Evolutionary conservation across 2,113 vertebrate genomes (phyloP), one percentile per base, ranked within the genome.

Genomic region (Thermophis baileyi): DNA sequence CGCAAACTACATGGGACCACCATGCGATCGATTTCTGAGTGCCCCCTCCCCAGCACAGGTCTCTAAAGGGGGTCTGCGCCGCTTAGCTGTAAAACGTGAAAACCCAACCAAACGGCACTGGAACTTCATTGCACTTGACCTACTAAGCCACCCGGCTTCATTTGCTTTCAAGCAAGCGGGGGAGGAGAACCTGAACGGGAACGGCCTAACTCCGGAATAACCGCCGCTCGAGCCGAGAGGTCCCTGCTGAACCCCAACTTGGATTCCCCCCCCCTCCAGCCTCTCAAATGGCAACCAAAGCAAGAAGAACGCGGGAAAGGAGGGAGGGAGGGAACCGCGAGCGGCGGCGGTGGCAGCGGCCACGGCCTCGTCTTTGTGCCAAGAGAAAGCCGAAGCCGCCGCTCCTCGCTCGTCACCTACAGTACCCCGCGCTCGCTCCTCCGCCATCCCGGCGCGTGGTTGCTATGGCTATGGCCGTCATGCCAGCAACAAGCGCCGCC

Each of bases 401-500:
- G 24, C 46, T 24, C 18, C 89, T 46, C 18, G 27, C 89, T 20
- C 27, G n/a, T 44, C 90, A 74, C 90, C 90, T 74, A 85, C 69
- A 12, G 10, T 25, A 1, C 24, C 30, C 18, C 11, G 89, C 89
- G 14, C 12, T 27, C 53, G 20, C 81, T 57, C 16, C 44, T 63
- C 57, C n/a, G 81, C 91, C 16, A 27, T 24, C 90, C 53, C 88
- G 69, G 74, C 25, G 87, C 35, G 87, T 92, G 94, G 97, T 97
- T 97, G 97, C 97, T 96, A 97, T 96, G 96, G 97, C 96, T 95
- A 95, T 95, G 96, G 95, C 96, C 97, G 95, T 95, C 96, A 96
- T 97, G 94, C 96, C 96, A 96, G 97, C 97, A 97, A 85, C 97
- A 96, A 97, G 96, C 95, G 96, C 94, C 94, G 94, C 95, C 97